phyloP scores from a whole-genome alignment of 30 jellyfish, hydroid and myxozoan genomes.

The Aurelia sp. region DNA sequence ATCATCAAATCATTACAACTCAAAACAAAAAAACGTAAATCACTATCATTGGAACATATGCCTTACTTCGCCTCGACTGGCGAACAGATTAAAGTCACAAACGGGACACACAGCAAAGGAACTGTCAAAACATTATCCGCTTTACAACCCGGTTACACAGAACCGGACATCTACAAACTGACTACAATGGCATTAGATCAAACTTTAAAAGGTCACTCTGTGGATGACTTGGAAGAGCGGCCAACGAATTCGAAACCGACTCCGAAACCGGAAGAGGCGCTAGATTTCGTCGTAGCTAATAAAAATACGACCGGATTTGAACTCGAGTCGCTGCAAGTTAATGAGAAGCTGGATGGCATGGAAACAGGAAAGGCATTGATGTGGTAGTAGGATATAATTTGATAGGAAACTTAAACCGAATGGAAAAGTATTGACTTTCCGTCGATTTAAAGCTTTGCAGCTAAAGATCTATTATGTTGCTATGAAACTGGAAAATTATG shows the following conservation, averaged over 20 bases:
- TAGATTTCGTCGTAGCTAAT: slow-evolving; percentile 62
- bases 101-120: slow-evolving; percentile 21
- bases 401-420: not conserved
- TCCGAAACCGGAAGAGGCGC: slow-evolving; percentile 67
- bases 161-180: slow-evolving; percentile 59
- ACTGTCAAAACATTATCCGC: slow-evolving; percentile 42
- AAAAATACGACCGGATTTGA: slow-evolving; percentile 74
- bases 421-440: too few relatives aligned
- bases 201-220: slow-evolving; percentile 79
- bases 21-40: slow-evolving; percentile 58
- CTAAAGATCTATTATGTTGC: not conserved
- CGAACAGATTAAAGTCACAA: slow-evolving; percentile 53
- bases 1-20: slow-evolving; percentile 49
- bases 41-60: slow-evolving; percentile 62
- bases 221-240: slow-evolving; percentile 31
- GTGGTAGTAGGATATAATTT: not conserved
- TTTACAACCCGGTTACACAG: slow-evolving; percentile 80
- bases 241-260: slow-evolving; percentile 30
- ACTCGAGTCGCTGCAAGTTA: slow-evolving; percentile 50
- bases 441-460: too few relatives aligned
- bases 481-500: not conserved
- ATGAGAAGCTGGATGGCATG: slow-evolving; percentile 24
- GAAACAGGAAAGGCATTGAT: slow-evolving; percentile 84
- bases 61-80: slow-evolving; percentile 70
- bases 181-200: slow-evolving; percentile 87